A percentile compares a stretch with the other conserved stretches of the same genome.
These are phyloP conservation scores for Pogonophryne albipinna DNA, from an alignment of 2,797 vertebrate species.

Conservation along the genomic window DNA sequence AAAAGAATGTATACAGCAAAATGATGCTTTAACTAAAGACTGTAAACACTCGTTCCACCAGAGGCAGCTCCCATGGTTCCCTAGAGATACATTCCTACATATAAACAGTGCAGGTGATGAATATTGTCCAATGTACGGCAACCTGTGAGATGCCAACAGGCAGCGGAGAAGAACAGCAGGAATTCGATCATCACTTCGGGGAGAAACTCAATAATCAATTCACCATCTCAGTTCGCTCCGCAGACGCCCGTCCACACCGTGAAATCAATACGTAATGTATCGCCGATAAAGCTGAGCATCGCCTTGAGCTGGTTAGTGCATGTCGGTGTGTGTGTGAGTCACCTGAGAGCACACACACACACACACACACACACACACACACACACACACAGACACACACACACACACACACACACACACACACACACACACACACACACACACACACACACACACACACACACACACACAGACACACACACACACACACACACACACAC, in stretches of 20 bases:
- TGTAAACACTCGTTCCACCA: not conserved
- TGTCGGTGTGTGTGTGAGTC: slow-evolving; percentile 26
- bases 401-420: slow-evolving; percentile 11
- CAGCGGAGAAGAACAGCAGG: slow-evolving; percentile 37
- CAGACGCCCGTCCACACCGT: slow-evolving; percentile 7
- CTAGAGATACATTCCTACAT: slow-evolving; percentile 13
- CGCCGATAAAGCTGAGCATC: slow-evolving; percentile 61
- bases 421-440: not conserved
- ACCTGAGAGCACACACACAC: slow-evolving; percentile 1
- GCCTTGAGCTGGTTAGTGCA: slow-evolving; percentile 47
- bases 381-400: not conserved
- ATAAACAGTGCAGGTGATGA: slow-evolving; percentile 6
- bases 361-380: slow-evolving; percentile 15
- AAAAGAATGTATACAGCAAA: too few relatives aligned
- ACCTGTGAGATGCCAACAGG: slow-evolving; percentile 11
- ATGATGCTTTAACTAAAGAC: not conserved
- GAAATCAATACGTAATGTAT: slow-evolving; percentile 78
- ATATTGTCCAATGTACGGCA: slow-evolving; percentile 3
- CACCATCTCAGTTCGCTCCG: slow-evolving; percentile 49
- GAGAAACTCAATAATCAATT: slow-evolving; percentile 70
- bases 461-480: not conserved
- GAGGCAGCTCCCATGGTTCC: not conserved
- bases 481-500: slow-evolving; percentile 11
- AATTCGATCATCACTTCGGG: slow-evolving; percentile 59
- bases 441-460: slow-evolving; percentile 5